Evolutionary conservation across 92 coral and sea anemone genomes (phyloP), one percentile per base, ranked within the genome.

Genomic region (Epizoanthus scotinus): DNA sequence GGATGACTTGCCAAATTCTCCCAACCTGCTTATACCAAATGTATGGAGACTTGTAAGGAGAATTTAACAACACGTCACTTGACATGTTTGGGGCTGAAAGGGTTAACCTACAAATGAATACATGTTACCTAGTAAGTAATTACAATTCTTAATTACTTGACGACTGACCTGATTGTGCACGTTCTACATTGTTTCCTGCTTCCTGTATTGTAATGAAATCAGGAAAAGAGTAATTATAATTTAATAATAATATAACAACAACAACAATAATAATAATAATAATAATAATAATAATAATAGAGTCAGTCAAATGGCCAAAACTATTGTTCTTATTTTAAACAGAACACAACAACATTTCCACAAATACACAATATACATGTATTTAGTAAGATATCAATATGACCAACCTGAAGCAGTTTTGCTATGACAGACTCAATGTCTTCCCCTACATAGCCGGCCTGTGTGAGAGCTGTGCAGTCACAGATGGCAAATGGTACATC

Each of bases 401-500:
- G n/a, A 40, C 72, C n/a, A 70, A 94, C 99, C 93, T 95, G 99
- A 58, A 95, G 60, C 18, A 95, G 89, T 70, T 95, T 95, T 18
- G 96, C 98, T 63, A 95, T 95, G 22, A 95, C 99, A 21, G 99
- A 95, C 74, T 95, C 99, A 81, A 95, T 95, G 62, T 95, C 99
- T 80, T 95, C 99, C 18, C 99, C 99, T 38, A 95, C 99, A 84
- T 95, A 95, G 1, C 99, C 99, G 27, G 99, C 99, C 83, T 95
- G 99, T 0, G 99, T 95, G 42, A 95, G 82, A 0, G 99, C 94
- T 21, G 99, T 95, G 65, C 99, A 95, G 82, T 95, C 99, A 86
- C 99, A 95, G 58, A 95, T 95, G 40, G 99, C 98, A 87, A 95
- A 95, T 19, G 99, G 99, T 13, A 95, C 99, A 81, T 95, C 99